phyloP scores from a whole-genome alignment of 2,113 vertebrate species.

The Rhipidura dahli region DNA sequence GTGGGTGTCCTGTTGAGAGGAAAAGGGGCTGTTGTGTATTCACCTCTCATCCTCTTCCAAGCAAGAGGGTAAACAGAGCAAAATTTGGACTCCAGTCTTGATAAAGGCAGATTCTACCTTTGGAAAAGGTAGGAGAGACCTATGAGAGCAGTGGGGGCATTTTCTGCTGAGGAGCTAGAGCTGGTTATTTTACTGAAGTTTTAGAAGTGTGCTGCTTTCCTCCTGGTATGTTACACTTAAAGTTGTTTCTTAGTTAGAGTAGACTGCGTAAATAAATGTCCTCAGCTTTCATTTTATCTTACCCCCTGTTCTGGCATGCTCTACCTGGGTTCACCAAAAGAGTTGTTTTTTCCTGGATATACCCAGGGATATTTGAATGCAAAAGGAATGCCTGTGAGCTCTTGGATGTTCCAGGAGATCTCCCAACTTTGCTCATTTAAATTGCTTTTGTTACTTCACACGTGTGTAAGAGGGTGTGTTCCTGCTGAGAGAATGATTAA shows the following conservation, averaged over 20 bases:
- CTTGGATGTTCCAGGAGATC: not conserved
- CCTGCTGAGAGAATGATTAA: not conserved
- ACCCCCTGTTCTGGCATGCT: not conserved
- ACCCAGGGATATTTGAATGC: rapidly evolving
- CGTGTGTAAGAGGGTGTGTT: not conserved
- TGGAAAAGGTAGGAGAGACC: not conserved
- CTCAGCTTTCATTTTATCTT: not conserved
- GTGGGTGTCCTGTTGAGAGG: not conserved
- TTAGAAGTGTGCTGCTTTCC: not conserved
- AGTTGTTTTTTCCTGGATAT: not conserved
- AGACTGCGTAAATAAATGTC: not conserved
- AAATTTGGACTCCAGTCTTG: not conserved
- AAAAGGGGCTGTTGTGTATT: not conserved
- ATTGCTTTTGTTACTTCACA: not conserved
- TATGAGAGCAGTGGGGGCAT: not conserved
- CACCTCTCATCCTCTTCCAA: not conserved
- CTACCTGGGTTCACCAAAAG: not conserved
- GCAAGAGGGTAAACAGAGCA: not conserved
- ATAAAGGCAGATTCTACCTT: not conserved
- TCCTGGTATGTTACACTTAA: not conserved
- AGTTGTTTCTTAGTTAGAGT: not conserved
- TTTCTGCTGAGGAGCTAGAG: not conserved
- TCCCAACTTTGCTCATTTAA: not conserved
- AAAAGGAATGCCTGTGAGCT: not conserved
- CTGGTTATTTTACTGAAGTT: not conserved